Percentiles rank a stretch among this genome's conserved stretches.
These are phyloP conservation scores for Mystacornis crossleyi DNA, from an alignment of 2,113 vertebrate species.

Conservation along the genomic window DNA sequence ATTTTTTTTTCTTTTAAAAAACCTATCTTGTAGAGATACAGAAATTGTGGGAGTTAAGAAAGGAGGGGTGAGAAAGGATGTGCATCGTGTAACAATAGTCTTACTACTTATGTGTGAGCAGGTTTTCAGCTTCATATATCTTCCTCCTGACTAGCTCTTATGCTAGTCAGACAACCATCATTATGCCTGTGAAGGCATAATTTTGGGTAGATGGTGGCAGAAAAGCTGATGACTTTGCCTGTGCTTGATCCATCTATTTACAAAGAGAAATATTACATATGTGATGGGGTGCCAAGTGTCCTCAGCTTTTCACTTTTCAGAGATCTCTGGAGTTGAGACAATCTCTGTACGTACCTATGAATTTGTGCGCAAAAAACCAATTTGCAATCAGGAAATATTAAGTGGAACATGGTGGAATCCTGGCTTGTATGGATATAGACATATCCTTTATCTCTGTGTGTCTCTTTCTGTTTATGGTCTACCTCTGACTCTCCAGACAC, in stretches of 20 bases:
- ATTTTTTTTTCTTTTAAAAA: not conserved
- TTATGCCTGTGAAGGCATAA: not conserved
- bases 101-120: not conserved
- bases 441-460: not conserved
- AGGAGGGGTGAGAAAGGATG: not conserved
- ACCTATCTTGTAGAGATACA: not conserved
- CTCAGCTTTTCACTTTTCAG: not conserved
- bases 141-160: not conserved
- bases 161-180: not conserved
- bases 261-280: not conserved
- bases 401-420: not conserved
- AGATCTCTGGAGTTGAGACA: not conserved
- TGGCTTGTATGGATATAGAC: not conserved
- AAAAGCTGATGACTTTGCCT: not conserved
- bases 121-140: not conserved
- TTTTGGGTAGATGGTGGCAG: not conserved
- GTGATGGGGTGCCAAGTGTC: not conserved
- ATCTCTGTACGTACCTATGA: not conserved
- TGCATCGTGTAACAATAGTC: not conserved
- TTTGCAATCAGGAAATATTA: not conserved
- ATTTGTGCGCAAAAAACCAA: not conserved
- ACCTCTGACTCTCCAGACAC: not conserved
- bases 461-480: not conserved
- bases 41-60: not conserved
- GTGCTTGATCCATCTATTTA: not conserved